Evolutionary conservation across 2,888 invertebrate genomes (phyloP), one percentile per base, ranked within the genome.

Genomic region (Cyclophora punctaria): DNA sequence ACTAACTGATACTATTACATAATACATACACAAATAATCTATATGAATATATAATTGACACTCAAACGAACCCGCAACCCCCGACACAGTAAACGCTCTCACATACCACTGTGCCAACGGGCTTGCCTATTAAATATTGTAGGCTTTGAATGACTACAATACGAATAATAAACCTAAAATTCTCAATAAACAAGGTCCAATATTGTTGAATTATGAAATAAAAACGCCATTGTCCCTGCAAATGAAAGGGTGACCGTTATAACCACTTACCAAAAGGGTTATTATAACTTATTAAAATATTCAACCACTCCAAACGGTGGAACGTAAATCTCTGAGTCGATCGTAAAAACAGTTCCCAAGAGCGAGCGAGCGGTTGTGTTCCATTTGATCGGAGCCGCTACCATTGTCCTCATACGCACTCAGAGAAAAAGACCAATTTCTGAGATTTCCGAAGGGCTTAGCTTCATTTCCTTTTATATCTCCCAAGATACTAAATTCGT

Each of bases 381-480:
- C 75, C 82, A 83, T 83, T 83, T 75, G 80, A 77, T 75, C 66
- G 69, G 68, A 71, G 72, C 66, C 57, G 71, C 67, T 70, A 75
- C 79, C 74, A 81, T 84, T 83, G 83, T 84, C 82, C 85, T 82
- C 83, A 83, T 72, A 85, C 84, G 80, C 81, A 79, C 80, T 77
- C 70, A 61, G 66, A 78, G 76, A 80, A 80, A 83, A 83, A 83
- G 79, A 80, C 81, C 86, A 86, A 86, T 86, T 83, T 84, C 86
- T 81, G 73, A 84, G 86, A 87, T 85, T 86, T 86, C 85, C 86
- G 82, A 86, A 86, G 86, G 86, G 86, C 86, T 85, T 86, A 83
- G 84, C 79, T 86, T 86, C 86, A 86, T 87, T 87, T 86, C 83
- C 86, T 87, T 86, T 87, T 86, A 87, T 86, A 83, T 83, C 85